Percentiles rank a stretch among this genome's conserved stretches.
Conservation (phyloP, 1,140 invertebrate species). For the Dolichoris vasculosae region DNA sequence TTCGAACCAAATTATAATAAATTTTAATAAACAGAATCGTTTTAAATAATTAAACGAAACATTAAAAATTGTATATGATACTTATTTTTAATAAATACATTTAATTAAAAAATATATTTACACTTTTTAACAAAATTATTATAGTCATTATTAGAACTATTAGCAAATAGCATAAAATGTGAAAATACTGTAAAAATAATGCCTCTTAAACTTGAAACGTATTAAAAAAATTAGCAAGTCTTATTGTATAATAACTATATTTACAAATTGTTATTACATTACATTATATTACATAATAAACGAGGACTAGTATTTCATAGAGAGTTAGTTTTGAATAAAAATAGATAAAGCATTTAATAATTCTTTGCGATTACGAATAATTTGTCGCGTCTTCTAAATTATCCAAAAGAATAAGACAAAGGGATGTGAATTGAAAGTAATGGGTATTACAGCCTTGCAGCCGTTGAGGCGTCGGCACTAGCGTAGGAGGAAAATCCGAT, state of each 20-base stretch:
- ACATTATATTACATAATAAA: no score
- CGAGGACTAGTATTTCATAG: background rate
- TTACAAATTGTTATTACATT: no score
- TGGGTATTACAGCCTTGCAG: background rate
- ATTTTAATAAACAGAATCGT: no score
- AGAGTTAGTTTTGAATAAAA: background rate
- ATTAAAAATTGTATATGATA: no score
- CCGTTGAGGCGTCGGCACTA: background rate
- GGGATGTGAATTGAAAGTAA: background rate
- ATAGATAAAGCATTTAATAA: background rate
- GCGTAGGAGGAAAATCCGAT: conserved; percentile 22
- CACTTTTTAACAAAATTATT: no score
- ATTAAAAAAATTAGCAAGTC: background rate
- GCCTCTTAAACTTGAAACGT: background rate
- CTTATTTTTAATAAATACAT: no score
- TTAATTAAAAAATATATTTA: no score
- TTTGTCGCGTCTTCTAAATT: background rate
- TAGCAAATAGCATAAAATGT: no score
- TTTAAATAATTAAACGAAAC: no score
- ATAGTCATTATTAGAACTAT: no score
- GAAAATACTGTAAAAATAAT: background rate
- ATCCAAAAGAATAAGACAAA: background rate
- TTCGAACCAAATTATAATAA: no score
- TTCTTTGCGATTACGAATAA: background rate
- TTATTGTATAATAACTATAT: no score